Evolutionary conservation across 1,140 invertebrate species (phyloP), one percentile per base, ranked within the genome.

Genomic region (Mercenaria mercenaria): DNA sequence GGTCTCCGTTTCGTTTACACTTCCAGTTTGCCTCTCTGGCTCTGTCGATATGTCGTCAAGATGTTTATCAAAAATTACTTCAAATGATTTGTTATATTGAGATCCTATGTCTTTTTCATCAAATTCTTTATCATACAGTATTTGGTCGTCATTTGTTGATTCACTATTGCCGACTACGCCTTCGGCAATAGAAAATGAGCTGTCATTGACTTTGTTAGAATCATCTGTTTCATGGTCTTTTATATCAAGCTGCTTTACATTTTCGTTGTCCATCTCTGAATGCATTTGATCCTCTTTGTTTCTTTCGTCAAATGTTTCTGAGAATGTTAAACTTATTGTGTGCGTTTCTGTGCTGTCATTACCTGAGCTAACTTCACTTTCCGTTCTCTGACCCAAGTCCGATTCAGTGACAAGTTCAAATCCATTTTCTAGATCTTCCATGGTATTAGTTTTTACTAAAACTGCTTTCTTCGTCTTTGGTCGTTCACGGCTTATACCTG

Each of bases 261-360:
- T 72, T 39, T 39, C 32, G 13, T 1, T n/a, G 67, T 20, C 23
- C 18, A 20, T 39, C 2, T 74, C n/a, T 43, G 41, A 11, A 47
- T 11, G 8, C 3, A 2, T 43, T 50, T 50, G 18, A 18, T 43
- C n/a, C 11, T 20, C 50, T 29, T 56, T 47, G 20, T 41, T 76
- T 32, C 86, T 15, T 26, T 72, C 32, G 34, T 88, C 86, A 72
- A 80, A 69, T 34, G 64, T 67, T 43, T 81, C 86, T 29, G 76
- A 41, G 37, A 88, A 81, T 23, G 76, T 43, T 43, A 88, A 29
- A 81, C 64, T 88, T 50, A 88, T 79, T 20, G 86, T 88, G 26
- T 81, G 86, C 56, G 86, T 88, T 39, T 69, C 86, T 0, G 77
- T 81, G n/a, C 86, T 88, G 34, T 88, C 86, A 67, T 88, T 88